Evolutionary conservation across 1,140 invertebrate species (phyloP).

Genomic region (Lineus longissimus): DNA sequence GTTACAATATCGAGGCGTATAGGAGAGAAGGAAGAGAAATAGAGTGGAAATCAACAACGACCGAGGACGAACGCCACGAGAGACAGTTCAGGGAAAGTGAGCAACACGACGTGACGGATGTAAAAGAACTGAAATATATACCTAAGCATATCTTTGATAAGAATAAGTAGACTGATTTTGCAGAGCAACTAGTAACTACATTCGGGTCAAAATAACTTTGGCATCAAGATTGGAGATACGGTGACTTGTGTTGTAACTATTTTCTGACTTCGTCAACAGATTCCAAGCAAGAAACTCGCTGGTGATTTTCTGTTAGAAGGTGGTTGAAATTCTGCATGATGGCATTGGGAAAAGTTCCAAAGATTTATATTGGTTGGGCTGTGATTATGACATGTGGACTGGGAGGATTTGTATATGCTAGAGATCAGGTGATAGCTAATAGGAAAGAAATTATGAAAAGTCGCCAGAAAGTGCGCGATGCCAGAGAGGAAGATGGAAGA

Average conservation of each 20-base stretch:
- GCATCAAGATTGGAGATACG: no score
- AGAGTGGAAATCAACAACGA: not conserved
- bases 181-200: no score
- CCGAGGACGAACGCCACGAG: not conserved
- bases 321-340: no score
- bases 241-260: no score
- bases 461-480: conserved; percentile 2
- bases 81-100: not conserved
- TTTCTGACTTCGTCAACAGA: no score
- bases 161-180: not conserved
- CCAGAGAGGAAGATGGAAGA: not conserved
- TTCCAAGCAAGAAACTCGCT: no score
- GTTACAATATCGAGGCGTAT: conserved; percentile 1
- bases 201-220: no score
- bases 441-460: conserved; percentile 3
- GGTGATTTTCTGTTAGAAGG: no score
- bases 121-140: conserved; percentile 1
- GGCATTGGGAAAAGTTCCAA: conserved; percentile 1
- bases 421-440: conserved; percentile 4
- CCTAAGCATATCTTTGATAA: not conserved
- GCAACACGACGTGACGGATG: not conserved
- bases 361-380: not conserved
- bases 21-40: not conserved
- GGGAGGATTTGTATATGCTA: not conserved
- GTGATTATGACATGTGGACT: not conserved